Base-by-base conservation (phyloP, 2,797 vertebrate genomes). In the Dryobates pubescens region DNA sequence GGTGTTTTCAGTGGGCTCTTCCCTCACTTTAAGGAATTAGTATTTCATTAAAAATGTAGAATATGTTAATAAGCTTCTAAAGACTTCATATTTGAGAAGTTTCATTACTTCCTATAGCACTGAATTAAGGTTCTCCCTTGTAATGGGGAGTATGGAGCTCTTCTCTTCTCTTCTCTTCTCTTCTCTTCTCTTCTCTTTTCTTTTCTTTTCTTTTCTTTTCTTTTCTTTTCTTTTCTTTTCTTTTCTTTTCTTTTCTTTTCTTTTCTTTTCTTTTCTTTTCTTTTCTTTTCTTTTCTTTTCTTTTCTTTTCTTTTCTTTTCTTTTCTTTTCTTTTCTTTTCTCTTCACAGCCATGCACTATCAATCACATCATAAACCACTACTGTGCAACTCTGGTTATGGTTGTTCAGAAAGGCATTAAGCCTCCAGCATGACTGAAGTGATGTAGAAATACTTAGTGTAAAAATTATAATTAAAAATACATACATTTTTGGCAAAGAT, bases 1-100 rank as follows among this genome's bases (percentile, higher is more conserved):
- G 80, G 45, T 19, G 27, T 0, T 90, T 89, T 61, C 26, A 34
- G 26, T 57, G 16, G 47, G 47, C 5, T 85, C 26, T 88, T 81
- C 30, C 32, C n/a, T 54, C 68, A 51, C 10, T 76, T 86, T 4
- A 59, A 72, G 58, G 75, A 87, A 86, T 47, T 69, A 87, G 75
- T 72, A 36, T 47, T 22, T 15, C 53, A 65, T 34, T 84, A 74
- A 63, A 87, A 86, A 82, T 34, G 34, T 67, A 61, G 54, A 64
- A 22, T 49, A 56, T 38, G 36, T 89, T 92, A 92, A 92, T 68
- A 88, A 92, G 58, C 23, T 92, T 91, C 84, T 68, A 70, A 17
- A 76, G 4, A 58, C 26, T 63, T 81, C 41, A 29, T 82, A 67
- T 77, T 36, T 83, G 54, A 30, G 34, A 17, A 70, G 19, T 73